Percentiles rank a stretch among this genome's conserved stretches.
These are phyloP conservation scores for Hypanus sabinus DNA, from an alignment of 2,113 vertebrate genomes.

Conservation along the genomic window DNA sequence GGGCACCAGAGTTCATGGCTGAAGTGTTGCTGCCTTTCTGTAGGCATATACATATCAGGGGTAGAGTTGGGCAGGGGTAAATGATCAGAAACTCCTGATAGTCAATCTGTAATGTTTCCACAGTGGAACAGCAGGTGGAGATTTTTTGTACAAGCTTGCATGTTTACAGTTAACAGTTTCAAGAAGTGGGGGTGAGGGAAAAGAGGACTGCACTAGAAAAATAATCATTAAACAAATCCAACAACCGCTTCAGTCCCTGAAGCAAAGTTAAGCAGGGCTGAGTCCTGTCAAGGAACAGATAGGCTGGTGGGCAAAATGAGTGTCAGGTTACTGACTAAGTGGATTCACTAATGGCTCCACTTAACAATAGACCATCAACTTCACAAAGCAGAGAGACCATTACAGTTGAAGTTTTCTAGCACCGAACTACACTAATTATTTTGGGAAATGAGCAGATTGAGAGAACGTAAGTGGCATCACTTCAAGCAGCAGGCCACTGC, in stretches of 20 bases:
- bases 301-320: background rate
- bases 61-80: background rate
- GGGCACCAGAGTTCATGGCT: no score
- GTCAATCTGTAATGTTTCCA: background rate
- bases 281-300: background rate
- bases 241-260: background rate
- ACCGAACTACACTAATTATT: background rate
- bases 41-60: no score
- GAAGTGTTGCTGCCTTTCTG: no score
- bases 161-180: background rate
- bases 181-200: background rate
- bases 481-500: background rate
- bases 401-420: background rate
- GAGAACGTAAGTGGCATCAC: background rate
- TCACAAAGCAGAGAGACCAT: background rate
- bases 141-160: background rate
- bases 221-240: background rate
- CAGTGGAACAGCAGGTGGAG: no score
- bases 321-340: background rate
- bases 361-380: background rate
- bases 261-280: background rate
- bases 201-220: background rate
- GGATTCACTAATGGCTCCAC: background rate
- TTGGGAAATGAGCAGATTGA: slow-evolving; percentile 9
- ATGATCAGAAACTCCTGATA: background rate